Evolutionary conservation across 2,797 vertebrate genomes (phyloP).

Genomic region (Lithobates pipiens): DNA sequence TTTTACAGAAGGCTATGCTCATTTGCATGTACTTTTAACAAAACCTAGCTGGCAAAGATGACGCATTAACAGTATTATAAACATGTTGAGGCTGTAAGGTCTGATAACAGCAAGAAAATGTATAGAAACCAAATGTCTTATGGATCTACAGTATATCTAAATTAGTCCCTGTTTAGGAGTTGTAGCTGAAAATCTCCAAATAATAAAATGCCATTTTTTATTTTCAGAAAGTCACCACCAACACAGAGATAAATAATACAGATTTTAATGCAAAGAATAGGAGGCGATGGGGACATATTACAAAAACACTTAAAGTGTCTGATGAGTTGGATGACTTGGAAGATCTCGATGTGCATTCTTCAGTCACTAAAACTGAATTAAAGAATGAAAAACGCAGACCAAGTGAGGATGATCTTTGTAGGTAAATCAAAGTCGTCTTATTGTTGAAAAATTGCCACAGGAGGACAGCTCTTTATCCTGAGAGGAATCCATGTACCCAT

Average conservation of each 20-base stretch:
- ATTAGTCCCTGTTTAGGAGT: too few relatives aligned
- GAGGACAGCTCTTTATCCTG: too few relatives aligned
- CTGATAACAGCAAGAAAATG: too few relatives aligned
- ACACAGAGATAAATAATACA: conserved; percentile 78
- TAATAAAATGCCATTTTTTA: background rate
- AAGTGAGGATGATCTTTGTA: conserved; percentile 79
- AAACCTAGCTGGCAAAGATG: too few relatives aligned
- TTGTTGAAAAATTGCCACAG: too few relatives aligned
- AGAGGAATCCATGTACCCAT: too few relatives aligned
- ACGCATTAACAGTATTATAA: background rate
- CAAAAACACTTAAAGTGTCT: conserved; percentile 78
- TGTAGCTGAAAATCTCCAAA: background rate
- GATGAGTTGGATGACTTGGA: conserved; percentile 89
- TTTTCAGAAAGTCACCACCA: conserved; percentile 71
- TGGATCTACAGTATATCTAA: too few relatives aligned
- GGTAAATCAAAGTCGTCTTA: conserved; percentile 71
- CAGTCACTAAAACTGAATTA: conserved; percentile 76
- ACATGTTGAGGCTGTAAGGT: too few relatives aligned
- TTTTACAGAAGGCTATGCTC: too few relatives aligned
- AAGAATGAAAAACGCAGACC: conserved; percentile 79
- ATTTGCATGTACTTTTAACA: too few relatives aligned
- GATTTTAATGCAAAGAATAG: conserved; percentile 84
- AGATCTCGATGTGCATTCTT: conserved; percentile 76
- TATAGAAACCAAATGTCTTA: too few relatives aligned
- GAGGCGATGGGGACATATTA: conserved; percentile 86